Conservation (phyloP, 2,888 invertebrate genomes). For the Allolobophora icterica region DNA sequence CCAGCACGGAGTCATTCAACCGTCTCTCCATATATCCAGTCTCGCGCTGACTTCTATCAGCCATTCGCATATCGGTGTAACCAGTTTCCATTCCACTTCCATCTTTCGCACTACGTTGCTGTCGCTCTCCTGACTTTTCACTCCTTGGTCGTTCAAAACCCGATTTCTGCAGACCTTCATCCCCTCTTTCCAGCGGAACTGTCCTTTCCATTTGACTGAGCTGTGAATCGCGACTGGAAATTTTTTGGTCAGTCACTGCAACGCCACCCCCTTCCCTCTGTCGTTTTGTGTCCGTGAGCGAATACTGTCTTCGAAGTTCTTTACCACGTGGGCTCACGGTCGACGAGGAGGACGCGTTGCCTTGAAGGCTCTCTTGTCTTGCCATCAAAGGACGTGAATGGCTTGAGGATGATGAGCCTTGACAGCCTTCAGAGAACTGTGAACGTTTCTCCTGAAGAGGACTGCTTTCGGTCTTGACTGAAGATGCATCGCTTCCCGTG, state of each 20-base stretch:
- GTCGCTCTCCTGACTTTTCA: background rate
- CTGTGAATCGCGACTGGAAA: background rate
- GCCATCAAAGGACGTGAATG: constrained; percentile 9
- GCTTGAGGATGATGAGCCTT: background rate
- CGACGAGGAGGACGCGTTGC: background rate
- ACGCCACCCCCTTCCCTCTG: background rate
- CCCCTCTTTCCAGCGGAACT: background rate
- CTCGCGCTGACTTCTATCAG: background rate
- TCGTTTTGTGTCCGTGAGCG: constrained; percentile 37
- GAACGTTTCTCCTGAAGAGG: constrained; percentile 43
- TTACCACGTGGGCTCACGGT: constrained; percentile 25
- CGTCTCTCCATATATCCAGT: background rate
- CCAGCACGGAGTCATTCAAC: background rate
- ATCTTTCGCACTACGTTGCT: background rate
- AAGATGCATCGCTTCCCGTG: constrained; percentile 55
- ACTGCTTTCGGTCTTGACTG: constrained; percentile 44
- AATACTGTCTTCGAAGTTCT: constrained; percentile 39
- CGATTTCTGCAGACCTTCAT: background rate
- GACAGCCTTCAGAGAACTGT: background rate
- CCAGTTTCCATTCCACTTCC: background rate
- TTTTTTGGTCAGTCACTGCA: background rate
- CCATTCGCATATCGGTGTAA: background rate
- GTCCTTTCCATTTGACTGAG: background rate
- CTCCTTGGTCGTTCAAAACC: background rate
- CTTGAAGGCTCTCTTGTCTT: constrained; percentile 30